Percentiles rank a stretch among this genome's conserved stretches.
Conservation (phyloP, 2,888 invertebrate genomes). For the Drosophila greeni region DNA sequence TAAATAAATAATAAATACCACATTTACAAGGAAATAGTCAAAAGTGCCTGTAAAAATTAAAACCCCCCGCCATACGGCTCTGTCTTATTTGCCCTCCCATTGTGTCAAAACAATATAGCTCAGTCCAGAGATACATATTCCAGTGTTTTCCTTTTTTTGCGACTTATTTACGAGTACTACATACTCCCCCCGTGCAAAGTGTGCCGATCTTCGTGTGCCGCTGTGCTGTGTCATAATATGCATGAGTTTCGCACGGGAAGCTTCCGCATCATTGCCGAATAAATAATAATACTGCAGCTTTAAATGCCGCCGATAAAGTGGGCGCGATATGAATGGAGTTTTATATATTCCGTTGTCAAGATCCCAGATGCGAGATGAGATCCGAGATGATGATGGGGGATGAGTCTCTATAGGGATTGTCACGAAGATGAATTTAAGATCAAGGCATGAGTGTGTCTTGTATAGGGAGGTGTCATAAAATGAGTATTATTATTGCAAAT, state of each 20-base stretch:
- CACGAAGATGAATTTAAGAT: conserved; percentile 17
- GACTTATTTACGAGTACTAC: conserved; percentile 13
- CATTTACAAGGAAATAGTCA: too few relatives aligned
- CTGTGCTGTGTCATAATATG: conserved; percentile 42
- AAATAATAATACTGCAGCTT: conserved; percentile 19
- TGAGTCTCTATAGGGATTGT: conserved; percentile 18
- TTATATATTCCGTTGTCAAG: conserved; percentile 16
- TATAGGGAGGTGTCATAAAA: not conserved
- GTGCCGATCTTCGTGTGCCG: conserved; percentile 35
- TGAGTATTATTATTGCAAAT: not conserved
- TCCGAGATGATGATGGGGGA: not conserved
- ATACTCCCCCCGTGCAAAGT: conserved; percentile 34
- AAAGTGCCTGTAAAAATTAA: not conserved
- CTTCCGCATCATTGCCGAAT: conserved; percentile 42
- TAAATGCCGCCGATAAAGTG: conserved; percentile 29
- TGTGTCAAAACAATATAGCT: conserved; percentile 52
- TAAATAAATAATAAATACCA: not conserved
- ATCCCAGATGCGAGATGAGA: conserved; percentile 22
- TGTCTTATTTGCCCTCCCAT: conserved; percentile 47
- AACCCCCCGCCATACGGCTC: not conserved
- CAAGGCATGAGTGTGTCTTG: not conserved
- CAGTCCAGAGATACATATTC: conserved; percentile 1
- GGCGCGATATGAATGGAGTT: conserved; percentile 37
- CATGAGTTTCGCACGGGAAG: conserved; percentile 23
- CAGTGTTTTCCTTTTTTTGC: not conserved